Evolutionary conservation across 2,888 invertebrate genomes (phyloP), one percentile per base, ranked within the genome.

Genomic region (Lasioglossum leucozonium): DNA sequence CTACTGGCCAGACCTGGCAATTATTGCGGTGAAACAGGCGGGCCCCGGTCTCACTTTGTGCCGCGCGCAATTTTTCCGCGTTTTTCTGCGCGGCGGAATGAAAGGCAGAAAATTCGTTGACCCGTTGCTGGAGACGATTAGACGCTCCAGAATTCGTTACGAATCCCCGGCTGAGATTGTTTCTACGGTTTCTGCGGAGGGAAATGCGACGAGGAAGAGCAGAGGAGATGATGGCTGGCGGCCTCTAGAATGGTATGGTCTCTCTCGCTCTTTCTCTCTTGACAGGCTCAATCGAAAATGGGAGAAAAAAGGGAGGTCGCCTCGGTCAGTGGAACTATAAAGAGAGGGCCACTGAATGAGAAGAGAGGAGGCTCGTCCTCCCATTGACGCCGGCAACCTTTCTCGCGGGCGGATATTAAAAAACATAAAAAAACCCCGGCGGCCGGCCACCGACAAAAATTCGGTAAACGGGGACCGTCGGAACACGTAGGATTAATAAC

Each of bases 351-450:
- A 67, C 67, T 67, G 67, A 67, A 81, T 77, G 81, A 77, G 77
- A 80, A 67, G 67, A 51, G 62, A 84, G 81, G 79, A 82, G 76
- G 51, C 47, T 72, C 74, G 72, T 37, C 67, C 11, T 84, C 87
- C 87, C 87, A 90, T 91, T 91, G 89, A 91, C 88, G 89, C 86
- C 85, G 84, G 77, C 86, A 82, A 69, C 37, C 81, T 82, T 72
- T 82, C 80, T 85, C 84, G 81, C 84, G 80, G 72, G 85, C 86
- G 87, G 87, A 87, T 88, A 91, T 91, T 91, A 90, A 90, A 91
- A 91, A 86, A 81, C 75, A 37, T 72, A n/a, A 78, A 78, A 78
- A 72, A 78, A 71, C 30, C 62, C n/a, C n/a, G n/a, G n/a, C 26
- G 26, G n/a, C 37, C 40, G 10, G 34, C 18, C 37, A 11, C 37